Base-by-base conservation (phyloP, 2,113 vertebrate species). In the Sylvietta virens region DNA sequence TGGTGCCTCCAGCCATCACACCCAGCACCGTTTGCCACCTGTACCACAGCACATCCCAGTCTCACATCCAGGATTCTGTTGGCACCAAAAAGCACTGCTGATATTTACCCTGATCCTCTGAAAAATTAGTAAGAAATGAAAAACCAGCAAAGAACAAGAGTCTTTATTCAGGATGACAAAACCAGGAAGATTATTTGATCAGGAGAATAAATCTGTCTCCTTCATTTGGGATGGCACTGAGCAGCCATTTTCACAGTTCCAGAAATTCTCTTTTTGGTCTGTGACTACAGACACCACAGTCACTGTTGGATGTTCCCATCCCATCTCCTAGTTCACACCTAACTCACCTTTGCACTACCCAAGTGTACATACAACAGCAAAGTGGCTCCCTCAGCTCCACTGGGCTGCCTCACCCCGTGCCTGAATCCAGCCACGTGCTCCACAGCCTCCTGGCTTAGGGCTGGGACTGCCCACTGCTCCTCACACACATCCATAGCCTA, bases 381-480 rank as follows among this genome's bases (percentile, higher is more conserved):
- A 42, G 39, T 5, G 24, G 23, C 18, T 81, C 42, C 40, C 57
- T 37, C 20, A 11, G 6, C 22, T 58, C 28, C 14, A 13, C 11
- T 11, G 8, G 39, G 35, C 37, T 72, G 45, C 10, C 2, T 53
- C 16, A 9, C 9, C 30, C 48, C 24, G 24, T 13, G 44, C 44
- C 86, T 65, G 19, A 72, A 56, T 8, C 33, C 13, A 21, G 50
- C 27, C 65, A 30, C 0, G 0, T 31, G 18, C 26, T 76, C 64
- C 70, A 67, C 22, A 66, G 24, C 10, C 35, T 44, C 31, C 45
- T 19, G 26, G 6, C 40, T 44, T 50, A 26, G 33, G 18, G 22
- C n/a, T 54, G 65, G 18, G 27, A 15, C 66, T 78, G n/a, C 76
- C 27, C 37, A 33, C 27, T 67, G 53, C 37, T 54, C 44, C 45